Evolutionary conservation across 2,113 vertebrate species (phyloP).

Genomic region (Antechinus stuartii): DNA sequence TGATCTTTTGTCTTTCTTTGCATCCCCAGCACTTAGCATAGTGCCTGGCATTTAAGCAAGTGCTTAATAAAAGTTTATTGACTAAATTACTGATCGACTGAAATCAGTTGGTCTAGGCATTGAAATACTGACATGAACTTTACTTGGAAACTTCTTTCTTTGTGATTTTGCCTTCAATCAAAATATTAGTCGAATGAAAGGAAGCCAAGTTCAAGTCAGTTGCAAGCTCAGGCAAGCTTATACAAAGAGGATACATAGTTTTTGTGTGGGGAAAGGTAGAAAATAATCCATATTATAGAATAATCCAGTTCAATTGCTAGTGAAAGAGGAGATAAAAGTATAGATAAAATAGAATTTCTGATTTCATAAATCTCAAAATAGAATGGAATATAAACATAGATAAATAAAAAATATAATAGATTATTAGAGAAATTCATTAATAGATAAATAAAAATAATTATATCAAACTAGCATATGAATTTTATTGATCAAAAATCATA

Average conservation of each 20-base stretch:
- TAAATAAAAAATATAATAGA: not conserved
- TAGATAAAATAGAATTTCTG: too few relatives aligned
- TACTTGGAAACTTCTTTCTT: conserved; percentile 39
- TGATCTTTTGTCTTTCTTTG: too few relatives aligned
- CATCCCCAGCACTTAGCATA: too few relatives aligned
- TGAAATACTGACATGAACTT: conserved; percentile 39
- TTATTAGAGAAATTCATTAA: not conserved
- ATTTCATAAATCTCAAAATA: not conserved
- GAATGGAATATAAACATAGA: not conserved
- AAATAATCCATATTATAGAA: too few relatives aligned
- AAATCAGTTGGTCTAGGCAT: not conserved
- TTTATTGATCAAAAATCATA: too few relatives aligned
- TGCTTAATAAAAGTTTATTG: too few relatives aligned
- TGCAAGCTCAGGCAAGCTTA: conserved; percentile 19
- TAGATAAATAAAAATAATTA: too few relatives aligned
- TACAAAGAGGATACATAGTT: not conserved
- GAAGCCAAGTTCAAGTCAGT: conserved; percentile 44
- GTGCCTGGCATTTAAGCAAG: too few relatives aligned
- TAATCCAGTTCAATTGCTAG: too few relatives aligned
- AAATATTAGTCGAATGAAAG: conserved; percentile 44
- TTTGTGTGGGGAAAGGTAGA: not conserved
- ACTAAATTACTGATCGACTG: too few relatives aligned
- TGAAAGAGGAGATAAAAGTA: too few relatives aligned
- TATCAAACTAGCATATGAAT: too few relatives aligned
- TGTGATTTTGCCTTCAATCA: conserved; percentile 61